Base-by-base conservation (phyloP, 2,797 vertebrate genomes). In the Pelobates cultripes region DNA sequence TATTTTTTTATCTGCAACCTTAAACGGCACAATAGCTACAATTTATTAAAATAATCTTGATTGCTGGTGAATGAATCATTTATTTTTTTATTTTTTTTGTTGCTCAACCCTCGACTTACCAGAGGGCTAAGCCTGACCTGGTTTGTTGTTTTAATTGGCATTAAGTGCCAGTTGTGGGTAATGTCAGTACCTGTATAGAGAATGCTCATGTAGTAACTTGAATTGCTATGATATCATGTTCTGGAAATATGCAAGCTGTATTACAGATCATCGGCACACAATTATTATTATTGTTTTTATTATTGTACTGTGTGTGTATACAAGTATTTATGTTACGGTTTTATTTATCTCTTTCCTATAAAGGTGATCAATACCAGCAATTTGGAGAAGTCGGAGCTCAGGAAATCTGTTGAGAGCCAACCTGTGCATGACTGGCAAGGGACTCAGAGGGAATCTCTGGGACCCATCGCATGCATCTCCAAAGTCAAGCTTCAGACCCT, bases 401-500 rank as follows among this genome's bases (percentile, higher is more conserved):
- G 95, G 43, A 96, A 95, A 91, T 96, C 95, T 0, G 87, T 97
- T 84, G 95, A 95, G 91, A 94, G 87, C 85, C 93, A 94, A 74
- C 95, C 93, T 1, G 95, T 96, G 85, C 93, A 90, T 8, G 95
- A 96, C 14, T 96, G 94, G 95, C 94, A 94, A 53, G 95, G 94
- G 0, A 96, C 95, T 0, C 94, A 96, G 86, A 85, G 93, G 5
- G 95, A 96, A 77, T 95, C 94, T 53, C 88, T 96, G 74, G 96
- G 96, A 0, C 70, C 91, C 0, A 95, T 98, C 88, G 85, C 89
- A 81, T 97, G 94, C 0, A 94, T 96, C 77, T 97, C 96, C 0
- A 96, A 95, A 93, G 97, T 97, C 80, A 93, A 90, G 82, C 91
- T 99, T 51, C 98, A 99, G 88, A 97, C 99, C 79, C 90, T 99